phyloP scores from a whole-genome alignment of 2,888 invertebrate genomes.

The Plebejus argus region DNA sequence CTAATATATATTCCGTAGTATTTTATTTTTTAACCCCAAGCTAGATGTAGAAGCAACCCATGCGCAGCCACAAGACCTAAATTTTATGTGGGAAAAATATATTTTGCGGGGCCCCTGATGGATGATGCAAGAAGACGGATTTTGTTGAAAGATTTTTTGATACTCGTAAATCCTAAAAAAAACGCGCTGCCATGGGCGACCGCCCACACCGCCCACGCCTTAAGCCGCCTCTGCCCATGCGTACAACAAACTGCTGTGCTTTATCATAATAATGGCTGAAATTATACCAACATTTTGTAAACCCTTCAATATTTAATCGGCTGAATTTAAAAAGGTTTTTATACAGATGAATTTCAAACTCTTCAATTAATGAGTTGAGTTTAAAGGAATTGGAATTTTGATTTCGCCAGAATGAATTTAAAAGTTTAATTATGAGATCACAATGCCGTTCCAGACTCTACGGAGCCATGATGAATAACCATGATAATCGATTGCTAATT shows the following conservation, averaged over 20 bases:
- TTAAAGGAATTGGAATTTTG: not conserved
- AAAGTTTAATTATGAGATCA: not conserved
- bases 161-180: too few species aligned
- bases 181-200: too few species aligned
- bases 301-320: not conserved
- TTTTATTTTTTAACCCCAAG: not conserved
- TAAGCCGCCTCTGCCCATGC: too few species aligned
- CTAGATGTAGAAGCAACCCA: not conserved
- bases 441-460: not conserved
- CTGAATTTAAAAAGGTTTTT: not conserved
- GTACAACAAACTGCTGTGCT: not conserved
- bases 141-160: too few species aligned
- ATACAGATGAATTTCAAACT: not conserved
- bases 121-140: too few species aligned
- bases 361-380: not conserved
- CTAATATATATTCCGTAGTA: not conserved
- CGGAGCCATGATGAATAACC: not conserved
- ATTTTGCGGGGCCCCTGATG: too few species aligned
- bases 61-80: too few species aligned
- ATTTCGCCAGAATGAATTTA: not conserved
- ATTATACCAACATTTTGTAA: not conserved
- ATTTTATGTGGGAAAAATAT: too few species aligned
- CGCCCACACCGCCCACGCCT: too few species aligned
- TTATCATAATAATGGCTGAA: not conserved
- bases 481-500: not conserved